These are phyloP conservation scores for Dryas iulia DNA, from an alignment of 1,140 invertebrate species.

Conservation along the genomic window DNA sequence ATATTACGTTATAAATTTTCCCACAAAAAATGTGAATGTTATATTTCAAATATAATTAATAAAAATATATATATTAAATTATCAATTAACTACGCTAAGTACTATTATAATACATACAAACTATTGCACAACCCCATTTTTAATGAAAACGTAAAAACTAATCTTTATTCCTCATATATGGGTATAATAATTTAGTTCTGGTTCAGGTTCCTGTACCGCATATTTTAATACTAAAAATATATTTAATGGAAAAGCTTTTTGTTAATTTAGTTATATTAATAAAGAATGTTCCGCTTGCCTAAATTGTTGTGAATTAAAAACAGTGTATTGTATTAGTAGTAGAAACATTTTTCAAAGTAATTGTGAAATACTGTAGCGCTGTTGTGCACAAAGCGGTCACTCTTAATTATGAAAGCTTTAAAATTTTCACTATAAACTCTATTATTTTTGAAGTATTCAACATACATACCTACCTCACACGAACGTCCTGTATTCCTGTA, in stretches of 20 bases:
- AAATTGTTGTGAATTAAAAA: not conserved
- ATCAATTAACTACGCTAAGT: no score
- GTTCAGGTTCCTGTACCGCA: not conserved
- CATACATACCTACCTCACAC: not conserved
- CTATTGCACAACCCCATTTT: no score
- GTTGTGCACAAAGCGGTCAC: no score
- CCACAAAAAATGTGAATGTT: no score
- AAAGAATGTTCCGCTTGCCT: not conserved
- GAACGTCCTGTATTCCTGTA: not conserved
- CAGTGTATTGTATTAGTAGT: not conserved
- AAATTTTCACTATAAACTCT: not conserved
- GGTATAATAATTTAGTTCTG: no score
- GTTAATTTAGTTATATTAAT: not conserved
- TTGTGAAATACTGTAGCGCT: no score
- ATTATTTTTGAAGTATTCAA: not conserved
- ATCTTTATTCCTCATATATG: no score
- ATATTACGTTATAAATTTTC: no score
- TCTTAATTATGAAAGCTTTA: not conserved
- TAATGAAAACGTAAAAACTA: no score
- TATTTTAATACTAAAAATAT: not conserved
- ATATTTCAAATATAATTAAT: no score
- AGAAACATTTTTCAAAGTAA: not conserved
- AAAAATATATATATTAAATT: no score
- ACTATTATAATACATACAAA: no score
- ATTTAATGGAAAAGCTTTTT: not conserved